These are phyloP conservation scores for Notothenia coriiceps DNA, from an alignment of 2,113 vertebrate genomes.

Conservation along the genomic window DNA sequence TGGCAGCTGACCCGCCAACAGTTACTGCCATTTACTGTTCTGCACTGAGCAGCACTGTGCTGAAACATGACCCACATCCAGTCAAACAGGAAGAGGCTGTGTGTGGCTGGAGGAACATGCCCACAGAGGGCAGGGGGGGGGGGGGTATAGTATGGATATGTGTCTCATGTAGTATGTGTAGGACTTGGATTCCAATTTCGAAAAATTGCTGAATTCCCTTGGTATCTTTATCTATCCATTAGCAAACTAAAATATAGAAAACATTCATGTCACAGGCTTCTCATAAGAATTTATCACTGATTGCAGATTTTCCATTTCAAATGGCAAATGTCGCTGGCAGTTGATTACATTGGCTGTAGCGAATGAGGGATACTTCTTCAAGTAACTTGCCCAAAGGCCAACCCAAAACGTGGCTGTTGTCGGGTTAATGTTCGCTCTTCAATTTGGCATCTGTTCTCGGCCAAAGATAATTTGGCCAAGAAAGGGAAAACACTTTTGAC, in stretches of 20 bases:
- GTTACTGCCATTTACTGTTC: constrained; percentile 46
- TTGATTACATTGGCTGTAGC: constrained; percentile 48
- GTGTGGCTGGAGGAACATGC: constrained; percentile 3
- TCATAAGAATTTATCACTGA: background rate
- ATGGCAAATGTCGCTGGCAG: constrained; percentile 20
- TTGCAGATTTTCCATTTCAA: constrained; percentile 18
- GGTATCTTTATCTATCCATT: too few species aligned
- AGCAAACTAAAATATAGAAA: background rate
- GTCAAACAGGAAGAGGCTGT: constrained; percentile 26
- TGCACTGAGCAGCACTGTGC: constrained; percentile 22
- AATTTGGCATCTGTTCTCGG: constrained; percentile 38
- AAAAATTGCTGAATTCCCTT: background rate
- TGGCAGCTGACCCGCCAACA: constrained; percentile 49
- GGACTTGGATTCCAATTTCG: background rate
- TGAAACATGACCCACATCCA: constrained; percentile 40
- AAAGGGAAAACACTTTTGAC: background rate
- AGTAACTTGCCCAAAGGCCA: constrained; percentile 45
- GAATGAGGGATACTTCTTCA: constrained; percentile 51
- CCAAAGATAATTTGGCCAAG: background rate
- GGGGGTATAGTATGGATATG: background rate
- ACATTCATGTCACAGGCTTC: background rate
- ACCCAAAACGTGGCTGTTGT: constrained; percentile 29
- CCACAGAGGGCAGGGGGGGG: background rate
- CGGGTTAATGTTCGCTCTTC: constrained; percentile 25
- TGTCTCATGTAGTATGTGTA: background rate